phyloP scores from a whole-genome alignment of 2,113 vertebrate genomes.

The Philantomba maxwellii region DNA sequence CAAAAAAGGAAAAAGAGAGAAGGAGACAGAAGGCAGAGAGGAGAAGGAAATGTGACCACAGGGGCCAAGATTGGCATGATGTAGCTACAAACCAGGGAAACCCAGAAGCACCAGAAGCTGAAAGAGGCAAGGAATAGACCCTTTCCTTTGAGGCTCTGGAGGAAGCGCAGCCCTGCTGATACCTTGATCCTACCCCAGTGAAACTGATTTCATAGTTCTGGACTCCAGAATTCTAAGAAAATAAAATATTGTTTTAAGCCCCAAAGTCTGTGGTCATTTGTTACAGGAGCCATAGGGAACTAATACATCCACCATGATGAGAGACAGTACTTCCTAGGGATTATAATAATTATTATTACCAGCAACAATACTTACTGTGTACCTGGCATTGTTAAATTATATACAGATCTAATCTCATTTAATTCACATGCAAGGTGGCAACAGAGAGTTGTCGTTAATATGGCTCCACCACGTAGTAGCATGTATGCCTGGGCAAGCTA shows the following conservation, averaged over 20 bases:
- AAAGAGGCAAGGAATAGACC: neutral
- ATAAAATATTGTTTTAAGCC: neutral
- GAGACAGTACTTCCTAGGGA: neutral
- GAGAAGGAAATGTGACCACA: neutral
- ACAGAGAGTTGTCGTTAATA: neutral
- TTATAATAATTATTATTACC: neutral
- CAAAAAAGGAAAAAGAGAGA: neutral
- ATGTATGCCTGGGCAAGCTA: neutral
- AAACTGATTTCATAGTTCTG: neutral
- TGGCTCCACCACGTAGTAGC: neutral
- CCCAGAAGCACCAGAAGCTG: neutral
- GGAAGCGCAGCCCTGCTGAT: neutral
- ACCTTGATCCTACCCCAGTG: neutral
- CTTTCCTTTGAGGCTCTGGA: neutral
- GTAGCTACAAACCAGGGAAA: neutral
- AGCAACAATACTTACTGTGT: neutral
- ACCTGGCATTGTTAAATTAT: neutral
- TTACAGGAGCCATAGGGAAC: neutral
- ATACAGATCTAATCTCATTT: neutral
- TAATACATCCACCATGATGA: neutral
- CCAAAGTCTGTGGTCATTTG: neutral
- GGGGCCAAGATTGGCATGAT: neutral
- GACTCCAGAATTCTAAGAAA: neutral
- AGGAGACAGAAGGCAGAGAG: neutral
- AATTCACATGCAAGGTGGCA: neutral